These are phyloP conservation scores for Drosophila nigritarsus DNA, from an alignment of 2,888 invertebrate genomes.

Conservation along the genomic window DNA sequence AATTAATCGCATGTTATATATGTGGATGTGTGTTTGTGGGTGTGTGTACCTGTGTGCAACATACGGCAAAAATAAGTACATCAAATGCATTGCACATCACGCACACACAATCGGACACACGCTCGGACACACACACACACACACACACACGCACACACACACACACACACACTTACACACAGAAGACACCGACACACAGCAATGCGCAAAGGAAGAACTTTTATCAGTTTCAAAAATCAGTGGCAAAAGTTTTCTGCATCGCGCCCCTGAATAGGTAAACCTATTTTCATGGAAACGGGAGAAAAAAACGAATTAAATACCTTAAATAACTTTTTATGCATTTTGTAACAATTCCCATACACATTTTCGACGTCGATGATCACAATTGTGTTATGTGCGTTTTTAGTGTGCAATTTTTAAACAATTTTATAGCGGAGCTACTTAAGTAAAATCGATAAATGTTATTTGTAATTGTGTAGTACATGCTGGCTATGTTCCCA, in stretches of 20 bases:
- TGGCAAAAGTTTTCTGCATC: constrained; percentile 15
- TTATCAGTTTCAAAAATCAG: constrained; percentile 6
- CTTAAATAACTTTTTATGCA: constrained; percentile 44
- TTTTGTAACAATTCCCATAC: constrained; percentile 36
- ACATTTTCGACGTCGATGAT: constrained; percentile 25
- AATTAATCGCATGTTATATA: neutral
- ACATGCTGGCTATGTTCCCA: constrained; percentile 70
- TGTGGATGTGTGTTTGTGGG: neutral
- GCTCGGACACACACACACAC: constrained; percentile 5
- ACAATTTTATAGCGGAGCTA: constrained; percentile 69
- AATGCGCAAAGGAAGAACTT: constrained; percentile 2
- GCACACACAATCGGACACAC: constrained; percentile 3
- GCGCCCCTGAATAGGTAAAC: constrained; percentile 49
- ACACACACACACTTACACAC: neutral
- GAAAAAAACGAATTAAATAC: constrained; percentile 20
- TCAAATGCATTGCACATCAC: constrained; percentile 8
- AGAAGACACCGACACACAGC: constrained; percentile 7
- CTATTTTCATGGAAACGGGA: constrained; percentile 13
- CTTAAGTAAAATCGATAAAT: constrained; percentile 38
- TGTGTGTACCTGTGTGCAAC: neutral
- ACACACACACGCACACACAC: neutral
- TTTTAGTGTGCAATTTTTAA: constrained; percentile 70
- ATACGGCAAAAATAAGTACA: neutral
- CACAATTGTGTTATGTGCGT: constrained; percentile 42
- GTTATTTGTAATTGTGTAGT: constrained; percentile 59